Evolutionary conservation across 1,140 invertebrate species (phyloP).

Genomic region (Ladona fulva): DNA sequence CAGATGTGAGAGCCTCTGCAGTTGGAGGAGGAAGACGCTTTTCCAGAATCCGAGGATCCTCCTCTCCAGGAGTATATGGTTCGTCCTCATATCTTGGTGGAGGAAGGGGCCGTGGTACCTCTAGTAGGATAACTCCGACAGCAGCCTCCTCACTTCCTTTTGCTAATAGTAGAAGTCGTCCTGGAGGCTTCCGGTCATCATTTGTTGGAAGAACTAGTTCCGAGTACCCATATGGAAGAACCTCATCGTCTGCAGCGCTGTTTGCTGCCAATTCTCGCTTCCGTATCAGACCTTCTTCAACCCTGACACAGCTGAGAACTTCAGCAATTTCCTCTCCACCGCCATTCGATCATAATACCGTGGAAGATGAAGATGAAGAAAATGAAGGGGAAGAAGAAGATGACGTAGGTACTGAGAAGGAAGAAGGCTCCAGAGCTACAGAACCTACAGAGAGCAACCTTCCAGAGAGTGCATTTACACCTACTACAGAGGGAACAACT

Average conservation of each 20-base stretch:
- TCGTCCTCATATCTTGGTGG: conserved; percentile 34
- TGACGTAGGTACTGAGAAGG: conserved; percentile 28
- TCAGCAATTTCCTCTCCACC: conserved; percentile 32
- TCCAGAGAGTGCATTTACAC: conserved; percentile 39
- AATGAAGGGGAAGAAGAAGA: conserved; percentile 34
- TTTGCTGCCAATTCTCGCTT: conserved; percentile 18
- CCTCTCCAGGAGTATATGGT: conserved; percentile 29
- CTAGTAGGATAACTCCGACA: conserved; percentile 24
- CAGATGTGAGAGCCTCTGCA: conserved; percentile 24
- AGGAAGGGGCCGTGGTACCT: conserved; percentile 35
- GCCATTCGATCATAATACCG: conserved; percentile 44
- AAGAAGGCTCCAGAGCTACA: neutral
- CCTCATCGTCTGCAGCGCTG: neutral
- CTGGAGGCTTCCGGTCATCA: neutral
- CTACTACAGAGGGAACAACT: conserved; percentile 37
- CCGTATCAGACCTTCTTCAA: conserved; percentile 25
- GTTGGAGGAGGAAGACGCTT: conserved; percentile 27
- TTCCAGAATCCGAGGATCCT: conserved; percentile 29
- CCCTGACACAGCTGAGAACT: conserved; percentile 11
- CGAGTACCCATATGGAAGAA: conserved; percentile 2
- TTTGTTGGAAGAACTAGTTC: neutral
- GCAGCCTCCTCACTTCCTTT: neutral
- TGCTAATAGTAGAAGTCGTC: neutral
- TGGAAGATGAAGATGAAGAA: conserved; percentile 41
- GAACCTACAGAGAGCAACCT: conserved; percentile 19